Evolutionary conservation across 2,888 invertebrate genomes (phyloP).

Genomic region (Megamerina dolium): DNA sequence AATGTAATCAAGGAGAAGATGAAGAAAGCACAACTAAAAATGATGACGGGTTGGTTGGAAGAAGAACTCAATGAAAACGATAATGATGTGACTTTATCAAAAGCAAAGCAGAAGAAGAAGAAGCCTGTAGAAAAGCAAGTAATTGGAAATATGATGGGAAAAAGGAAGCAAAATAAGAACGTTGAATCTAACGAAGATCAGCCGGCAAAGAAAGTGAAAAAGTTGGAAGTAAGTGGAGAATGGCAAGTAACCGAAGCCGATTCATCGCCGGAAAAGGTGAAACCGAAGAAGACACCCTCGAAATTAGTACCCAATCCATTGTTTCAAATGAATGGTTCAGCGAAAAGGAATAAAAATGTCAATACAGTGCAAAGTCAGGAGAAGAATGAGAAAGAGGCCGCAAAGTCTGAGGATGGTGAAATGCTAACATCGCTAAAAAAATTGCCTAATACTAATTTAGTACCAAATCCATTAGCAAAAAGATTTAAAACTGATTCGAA

Average conservation of each 20-base stretch:
- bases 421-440: neutral
- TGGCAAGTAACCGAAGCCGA: conserved; percentile 1
- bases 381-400: neutral
- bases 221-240: neutral
- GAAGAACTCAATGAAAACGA: conserved; percentile 30
- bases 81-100: conserved; percentile 9
- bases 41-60: conserved; percentile 34
- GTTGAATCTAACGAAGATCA: conserved; percentile 12
- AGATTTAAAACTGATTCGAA: conserved; percentile 5
- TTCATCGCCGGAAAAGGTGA: conserved; percentile 1
- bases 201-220: neutral
- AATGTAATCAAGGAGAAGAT: conserved; percentile 30
- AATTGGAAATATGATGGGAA: neutral
- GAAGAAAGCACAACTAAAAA: conserved; percentile 30
- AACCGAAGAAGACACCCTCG: neutral
- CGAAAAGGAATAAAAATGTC: neutral
- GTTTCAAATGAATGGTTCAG: no score
- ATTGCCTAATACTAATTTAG: neutral
- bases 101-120: conserved; percentile 13
- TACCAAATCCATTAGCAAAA: neutral
- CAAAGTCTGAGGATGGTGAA: no score
- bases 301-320: neutral
- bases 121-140: neutral
- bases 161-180: neutral
- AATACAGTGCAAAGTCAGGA: neutral